A percentile compares a stretch with the other conserved stretches of the same genome.
These are phyloP conservation scores for Lasioglossum oenotherae DNA, from an alignment of 2,888 invertebrate species.

Conservation along the genomic window DNA sequence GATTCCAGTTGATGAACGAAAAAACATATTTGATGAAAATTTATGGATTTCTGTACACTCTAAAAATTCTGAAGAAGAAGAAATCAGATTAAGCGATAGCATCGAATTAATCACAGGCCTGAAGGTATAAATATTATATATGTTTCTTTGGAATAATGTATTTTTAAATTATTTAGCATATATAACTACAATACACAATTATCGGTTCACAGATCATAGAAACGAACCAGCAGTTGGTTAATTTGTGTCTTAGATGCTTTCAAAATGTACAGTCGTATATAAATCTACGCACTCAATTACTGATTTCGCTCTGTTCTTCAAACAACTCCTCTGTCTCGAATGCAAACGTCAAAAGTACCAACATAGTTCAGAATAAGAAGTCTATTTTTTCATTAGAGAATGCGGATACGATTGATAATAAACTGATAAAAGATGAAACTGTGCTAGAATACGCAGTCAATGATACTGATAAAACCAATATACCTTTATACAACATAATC, in stretches of 20 bases:
- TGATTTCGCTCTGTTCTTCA: not conserved
- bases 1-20: not conserved
- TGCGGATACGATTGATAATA: not conserved
- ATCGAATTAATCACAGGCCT: conserved; percentile 11
- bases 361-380: not conserved
- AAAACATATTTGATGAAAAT: conserved; percentile 48
- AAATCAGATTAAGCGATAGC: not conserved
- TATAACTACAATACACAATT: not conserved
- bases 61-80: not conserved
- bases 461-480: not conserved
- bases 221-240: not conserved
- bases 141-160: too few species aligned
- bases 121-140: not conserved
- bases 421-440: not conserved
- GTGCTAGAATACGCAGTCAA: not conserved
- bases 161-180: not conserved
- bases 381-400: not conserved
- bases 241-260: not conserved
- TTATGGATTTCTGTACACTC: not conserved
- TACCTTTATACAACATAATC: not conserved
- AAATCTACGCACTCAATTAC: not conserved
- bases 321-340: not conserved
- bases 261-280: conserved; percentile 8
- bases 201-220: not conserved
- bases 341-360: not conserved